Percentiles rank a stretch among this genome's conserved stretches.
Conservation (phyloP, 2,797 vertebrate species). For the Oreortyx pictus region DNA sequence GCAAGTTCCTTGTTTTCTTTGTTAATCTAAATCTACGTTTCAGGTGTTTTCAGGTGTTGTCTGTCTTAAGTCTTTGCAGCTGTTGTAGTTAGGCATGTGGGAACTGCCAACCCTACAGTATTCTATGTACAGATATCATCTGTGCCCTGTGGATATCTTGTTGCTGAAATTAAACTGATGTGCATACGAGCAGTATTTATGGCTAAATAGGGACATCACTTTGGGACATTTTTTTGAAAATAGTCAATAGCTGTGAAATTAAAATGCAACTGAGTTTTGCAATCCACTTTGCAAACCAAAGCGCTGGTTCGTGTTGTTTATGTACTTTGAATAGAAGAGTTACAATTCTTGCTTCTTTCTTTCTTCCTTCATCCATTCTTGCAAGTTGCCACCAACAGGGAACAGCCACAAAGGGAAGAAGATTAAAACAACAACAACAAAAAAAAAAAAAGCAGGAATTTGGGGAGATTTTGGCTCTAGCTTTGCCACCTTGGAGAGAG, state of each 20-base stretch:
- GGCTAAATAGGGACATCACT: background rate
- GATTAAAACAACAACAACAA: too few species aligned
- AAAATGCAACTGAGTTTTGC: background rate
- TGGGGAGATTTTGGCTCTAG: background rate
- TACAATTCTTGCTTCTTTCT: background rate
- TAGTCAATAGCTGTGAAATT: background rate
- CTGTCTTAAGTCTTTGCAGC: background rate
- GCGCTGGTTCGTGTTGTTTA: background rate
- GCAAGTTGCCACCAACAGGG: background rate
- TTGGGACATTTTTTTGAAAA: background rate
- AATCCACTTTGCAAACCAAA: background rate
- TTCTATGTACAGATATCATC: too few species aligned
- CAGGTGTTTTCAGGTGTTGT: background rate
- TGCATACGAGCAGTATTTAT: background rate
- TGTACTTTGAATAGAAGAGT: background rate
- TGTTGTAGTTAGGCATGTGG: background rate
- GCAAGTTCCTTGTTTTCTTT: background rate
- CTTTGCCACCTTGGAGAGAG: background rate
- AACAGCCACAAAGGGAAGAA: background rate
- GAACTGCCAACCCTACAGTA: background rate
- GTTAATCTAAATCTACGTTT: background rate
- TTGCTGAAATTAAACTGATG: background rate
- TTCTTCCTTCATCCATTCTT: background rate
- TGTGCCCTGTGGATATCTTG: background rate
- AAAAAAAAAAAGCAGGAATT: background rate